A percentile compares a stretch with the other conserved stretches of the same genome.
Conservation (phyloP, 2,113 vertebrate genomes). For the Xiphophorus couchianus region DNA sequence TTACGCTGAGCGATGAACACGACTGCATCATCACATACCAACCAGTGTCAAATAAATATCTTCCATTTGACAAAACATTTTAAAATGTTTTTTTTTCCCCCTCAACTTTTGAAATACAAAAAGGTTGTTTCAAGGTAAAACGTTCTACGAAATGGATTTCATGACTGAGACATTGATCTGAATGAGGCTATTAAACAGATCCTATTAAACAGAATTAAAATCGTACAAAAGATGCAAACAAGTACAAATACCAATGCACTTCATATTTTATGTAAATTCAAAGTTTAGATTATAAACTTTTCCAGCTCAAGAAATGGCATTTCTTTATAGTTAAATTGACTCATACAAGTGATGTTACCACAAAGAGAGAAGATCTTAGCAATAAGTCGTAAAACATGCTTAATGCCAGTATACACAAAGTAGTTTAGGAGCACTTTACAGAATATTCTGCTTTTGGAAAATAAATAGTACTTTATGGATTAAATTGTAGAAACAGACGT, state of each 20-base stretch:
- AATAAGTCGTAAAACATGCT: neutral
- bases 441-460: constrained; percentile 7
- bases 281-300: neutral
- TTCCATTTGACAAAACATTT: neutral
- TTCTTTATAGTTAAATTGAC: constrained; percentile 10
- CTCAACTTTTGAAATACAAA: neutral
- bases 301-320: neutral
- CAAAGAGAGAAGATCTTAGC: neutral
- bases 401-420: neutral
- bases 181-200: neutral
- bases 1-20: neutral
- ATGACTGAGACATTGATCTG: neutral
- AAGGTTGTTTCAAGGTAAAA: neutral
- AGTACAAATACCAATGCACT: neutral
- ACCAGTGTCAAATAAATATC: neutral
- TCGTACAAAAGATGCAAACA: neutral
- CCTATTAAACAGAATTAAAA: neutral
- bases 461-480: constrained; percentile 17
- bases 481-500: constrained; percentile 2
- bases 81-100: too few relatives aligned
- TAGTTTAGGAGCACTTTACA: constrained; percentile 26
- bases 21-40: too few relatives aligned
- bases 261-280: too few relatives aligned
- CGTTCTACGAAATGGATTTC: neutral
- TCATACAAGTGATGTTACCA: neutral